Evolutionary conservation across 2,113 vertebrate genomes (phyloP).

Genomic region (Rhabdomys dilectus): DNA sequence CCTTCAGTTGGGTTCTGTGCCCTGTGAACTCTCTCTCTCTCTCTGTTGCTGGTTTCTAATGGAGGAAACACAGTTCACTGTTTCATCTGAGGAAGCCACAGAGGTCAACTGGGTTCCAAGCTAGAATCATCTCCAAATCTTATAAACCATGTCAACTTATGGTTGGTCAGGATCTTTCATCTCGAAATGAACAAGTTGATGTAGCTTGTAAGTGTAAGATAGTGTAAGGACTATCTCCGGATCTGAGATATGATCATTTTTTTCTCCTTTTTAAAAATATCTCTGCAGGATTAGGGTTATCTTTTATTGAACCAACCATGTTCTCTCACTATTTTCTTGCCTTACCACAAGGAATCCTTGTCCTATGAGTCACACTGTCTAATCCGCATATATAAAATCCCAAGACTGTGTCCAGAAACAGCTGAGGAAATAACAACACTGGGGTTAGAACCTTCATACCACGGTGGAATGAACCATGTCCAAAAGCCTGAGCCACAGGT

Average conservation of each 20-base stretch:
- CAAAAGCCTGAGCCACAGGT: neutral
- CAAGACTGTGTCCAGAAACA: neutral
- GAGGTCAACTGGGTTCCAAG: neutral
- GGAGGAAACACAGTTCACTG: neutral
- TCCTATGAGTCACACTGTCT: neutral
- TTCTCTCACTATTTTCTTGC: fast-evolving
- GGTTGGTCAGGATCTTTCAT: neutral
- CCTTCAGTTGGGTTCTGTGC: neutral
- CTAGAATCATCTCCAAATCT: neutral
- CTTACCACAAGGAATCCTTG: neutral
- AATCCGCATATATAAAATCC: neutral
- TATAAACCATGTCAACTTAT: neutral
- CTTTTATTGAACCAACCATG: neutral
- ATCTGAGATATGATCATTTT: neutral
- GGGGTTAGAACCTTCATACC: fast-evolving
- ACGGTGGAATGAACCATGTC: neutral
- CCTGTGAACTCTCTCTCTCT: neutral
- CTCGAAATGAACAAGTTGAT: neutral
- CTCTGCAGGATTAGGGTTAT: neutral
- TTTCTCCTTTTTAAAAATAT: neutral
- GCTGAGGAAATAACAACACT: neutral
- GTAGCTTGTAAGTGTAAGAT: too few relatives aligned
- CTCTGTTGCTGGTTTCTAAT: neutral
- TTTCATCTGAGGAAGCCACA: too few relatives aligned
- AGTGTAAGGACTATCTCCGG: neutral